Percentiles rank a stretch among this genome's conserved stretches.
Evolutionary conservation across 2,113 vertebrate species (phyloP).

Genomic region (Bagarius yarrelli): DNA sequence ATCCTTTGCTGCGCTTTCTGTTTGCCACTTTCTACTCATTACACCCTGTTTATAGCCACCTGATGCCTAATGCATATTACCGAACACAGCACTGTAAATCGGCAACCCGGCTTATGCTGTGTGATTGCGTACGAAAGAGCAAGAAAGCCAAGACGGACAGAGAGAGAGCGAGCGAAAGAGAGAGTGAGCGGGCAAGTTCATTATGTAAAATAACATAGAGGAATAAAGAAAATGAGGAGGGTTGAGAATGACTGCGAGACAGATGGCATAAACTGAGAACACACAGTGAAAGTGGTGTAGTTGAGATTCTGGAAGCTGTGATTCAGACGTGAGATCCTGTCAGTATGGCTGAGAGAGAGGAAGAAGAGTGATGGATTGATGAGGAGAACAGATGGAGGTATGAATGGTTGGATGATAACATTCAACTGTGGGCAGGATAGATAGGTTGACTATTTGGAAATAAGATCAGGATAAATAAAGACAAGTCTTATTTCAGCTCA

Average conservation of each 20-base stretch:
- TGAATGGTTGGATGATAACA: constrained; percentile 30
- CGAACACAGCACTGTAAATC: constrained; percentile 3
- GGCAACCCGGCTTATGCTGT: background rate
- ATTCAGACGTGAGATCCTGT: constrained; percentile 38
- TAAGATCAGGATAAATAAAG: constrained; percentile 4
- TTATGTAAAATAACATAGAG: constrained; percentile 6
- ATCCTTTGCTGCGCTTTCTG: background rate
- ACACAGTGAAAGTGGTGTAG: constrained; percentile 10
- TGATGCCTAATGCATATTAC: constrained; percentile 24
- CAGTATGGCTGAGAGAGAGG: constrained; percentile 29
- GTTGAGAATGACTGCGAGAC: constrained; percentile 32
- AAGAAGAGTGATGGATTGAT: constrained; percentile 32
- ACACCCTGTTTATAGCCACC: constrained; percentile 32
- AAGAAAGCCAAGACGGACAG: background rate
- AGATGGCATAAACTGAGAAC: constrained; percentile 28
- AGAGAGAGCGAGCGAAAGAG: background rate
- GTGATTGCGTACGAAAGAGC: background rate
- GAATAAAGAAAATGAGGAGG: constrained; percentile 27
- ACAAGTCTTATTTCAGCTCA: background rate
- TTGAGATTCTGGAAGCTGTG: constrained; percentile 9
- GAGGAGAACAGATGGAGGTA: constrained; percentile 40
- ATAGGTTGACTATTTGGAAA: constrained; percentile 4
- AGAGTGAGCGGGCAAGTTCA: background rate
- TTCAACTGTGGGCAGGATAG: constrained; percentile 6
- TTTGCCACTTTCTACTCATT: constrained; percentile 32